A percentile compares a stretch with the other conserved stretches of the same genome.
phyloP scores from a whole-genome alignment of 2,888 invertebrate species.

The Eremobia ochroleuca region DNA sequence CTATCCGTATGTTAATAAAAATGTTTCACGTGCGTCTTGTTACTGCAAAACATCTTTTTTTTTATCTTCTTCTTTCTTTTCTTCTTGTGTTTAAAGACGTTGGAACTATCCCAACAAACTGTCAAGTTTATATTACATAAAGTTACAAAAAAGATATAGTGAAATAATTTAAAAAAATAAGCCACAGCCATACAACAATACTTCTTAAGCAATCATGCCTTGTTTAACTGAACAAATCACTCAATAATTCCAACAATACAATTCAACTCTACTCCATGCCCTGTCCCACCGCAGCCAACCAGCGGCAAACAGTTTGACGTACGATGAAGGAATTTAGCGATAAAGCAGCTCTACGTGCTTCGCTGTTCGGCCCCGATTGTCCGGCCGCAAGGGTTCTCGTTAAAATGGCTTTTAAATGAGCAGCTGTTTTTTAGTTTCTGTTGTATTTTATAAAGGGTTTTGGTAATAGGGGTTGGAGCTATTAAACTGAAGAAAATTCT shows the following conservation, averaged over 20 bases:
- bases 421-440: slow-evolving; percentile 57
- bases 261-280: slow-evolving; percentile 61
- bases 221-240: not conserved
- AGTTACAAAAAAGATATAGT: not conserved
- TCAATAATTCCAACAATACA: not conserved
- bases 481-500: not conserved
- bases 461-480: slow-evolving; percentile 5
- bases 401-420: slow-evolving; percentile 69
- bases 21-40: not conserved
- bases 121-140: not conserved
- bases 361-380: slow-evolving; percentile 61
- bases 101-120: not conserved
- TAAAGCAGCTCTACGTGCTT: slow-evolving; percentile 72
- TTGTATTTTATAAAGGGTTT: slow-evolving; percentile 41
- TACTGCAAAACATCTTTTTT: not conserved
- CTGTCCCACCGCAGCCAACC: slow-evolving; percentile 65
- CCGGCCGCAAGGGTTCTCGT: slow-evolving; percentile 55
- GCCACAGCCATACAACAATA: not conserved
- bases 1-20: no score
- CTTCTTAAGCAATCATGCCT: no score
- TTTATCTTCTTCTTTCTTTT: not conserved
- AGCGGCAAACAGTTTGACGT: slow-evolving; percentile 76
- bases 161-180: no score
- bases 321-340: slow-evolving; percentile 76
- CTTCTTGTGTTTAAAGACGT: not conserved